Evolutionary conservation across 2,113 vertebrate species (phyloP).

Genomic region (Oryzias woworae): DNA sequence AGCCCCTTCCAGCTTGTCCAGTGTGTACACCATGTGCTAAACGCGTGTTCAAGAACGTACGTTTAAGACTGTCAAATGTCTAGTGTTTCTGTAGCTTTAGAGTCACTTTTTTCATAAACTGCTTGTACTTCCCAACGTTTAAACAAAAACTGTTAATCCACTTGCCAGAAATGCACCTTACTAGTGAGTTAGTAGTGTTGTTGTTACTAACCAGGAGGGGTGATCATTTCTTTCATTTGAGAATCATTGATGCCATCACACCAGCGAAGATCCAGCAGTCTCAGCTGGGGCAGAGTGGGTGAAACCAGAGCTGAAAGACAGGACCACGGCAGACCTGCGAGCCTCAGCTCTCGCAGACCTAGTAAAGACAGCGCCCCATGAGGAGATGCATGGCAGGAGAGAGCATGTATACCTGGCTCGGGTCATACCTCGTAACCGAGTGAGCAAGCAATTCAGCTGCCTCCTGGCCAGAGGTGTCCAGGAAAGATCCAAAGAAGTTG

Average conservation of each 20-base stretch:
- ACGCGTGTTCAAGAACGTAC: no score
- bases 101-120: no score
- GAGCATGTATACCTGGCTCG: rapidly evolving
- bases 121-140: no score
- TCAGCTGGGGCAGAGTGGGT: conserved; percentile 89
- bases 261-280: conserved; percentile 96
- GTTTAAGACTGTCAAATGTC: no score
- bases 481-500: conserved; percentile 90
- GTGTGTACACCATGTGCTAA: no score
- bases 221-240: conserved; percentile 92
- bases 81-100: no score
- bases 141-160: no score
- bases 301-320: conserved; percentile 90
- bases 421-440: conserved; percentile 85
- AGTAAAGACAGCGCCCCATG: conserved; percentile 12
- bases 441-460: conserved; percentile 93
- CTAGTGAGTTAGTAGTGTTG: no score
- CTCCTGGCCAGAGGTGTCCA: conserved; percentile 98
- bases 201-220: conserved; percentile 74
- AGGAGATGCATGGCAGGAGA: background rate
- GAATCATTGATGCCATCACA: conserved; percentile 90
- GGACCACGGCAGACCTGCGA: conserved; percentile 92
- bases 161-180: no score
- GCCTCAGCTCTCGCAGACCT: conserved; percentile 92
- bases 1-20: no score